Evolutionary conservation across 2,888 invertebrate genomes (phyloP).

Genomic region (Hemithea aestivaria): DNA sequence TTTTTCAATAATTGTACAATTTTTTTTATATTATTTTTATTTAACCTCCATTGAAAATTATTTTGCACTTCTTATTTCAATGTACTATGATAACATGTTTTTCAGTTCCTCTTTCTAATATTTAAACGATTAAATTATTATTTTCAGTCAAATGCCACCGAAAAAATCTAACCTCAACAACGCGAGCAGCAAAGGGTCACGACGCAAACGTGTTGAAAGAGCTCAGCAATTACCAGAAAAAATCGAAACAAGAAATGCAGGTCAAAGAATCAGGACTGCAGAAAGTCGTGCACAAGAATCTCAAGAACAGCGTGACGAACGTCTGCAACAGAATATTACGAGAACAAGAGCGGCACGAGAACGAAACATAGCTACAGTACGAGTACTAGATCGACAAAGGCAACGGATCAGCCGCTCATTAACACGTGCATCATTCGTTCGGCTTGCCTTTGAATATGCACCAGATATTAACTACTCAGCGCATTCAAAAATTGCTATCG

Average conservation of each 20-base stretch:
- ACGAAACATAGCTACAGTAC: slow-evolving; percentile 28
- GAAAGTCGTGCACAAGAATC: slow-evolving; percentile 29
- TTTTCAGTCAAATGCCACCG: slow-evolving; percentile 26
- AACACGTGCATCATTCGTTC: slow-evolving; percentile 29
- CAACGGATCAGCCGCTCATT: slow-evolving; percentile 28
- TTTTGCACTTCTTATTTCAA: slow-evolving; percentile 26
- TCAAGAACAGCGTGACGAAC: slow-evolving; percentile 33
- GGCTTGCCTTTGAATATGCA: slow-evolving; percentile 30
- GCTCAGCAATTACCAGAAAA: slow-evolving; percentile 28
- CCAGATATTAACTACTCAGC: slow-evolving; percentile 18
- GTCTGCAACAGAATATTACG: slow-evolving; percentile 25
- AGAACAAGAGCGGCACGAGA: slow-evolving; percentile 33
- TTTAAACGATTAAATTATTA: slow-evolving; percentile 18
- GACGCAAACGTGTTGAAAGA: slow-evolving; percentile 32
- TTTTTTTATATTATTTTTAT: slow-evolving; percentile 15
- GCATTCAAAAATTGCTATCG: slow-evolving; percentile 19
- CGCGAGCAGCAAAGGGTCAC: slow-evolving; percentile 26
- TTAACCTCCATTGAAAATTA: slow-evolving; percentile 24
- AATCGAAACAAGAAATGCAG: slow-evolving; percentile 29
- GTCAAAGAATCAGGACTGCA: slow-evolving; percentile 24
- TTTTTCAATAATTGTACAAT: slow-evolving; percentile 11
- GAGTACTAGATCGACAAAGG: slow-evolving; percentile 16
- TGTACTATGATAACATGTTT: slow-evolving; percentile 25
- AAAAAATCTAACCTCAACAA: slow-evolving; percentile 35
- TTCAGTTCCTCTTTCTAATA: slow-evolving; percentile 16